Base-by-base conservation (phyloP, 2,888 invertebrate species). In the Macroteleia sp. region DNA sequence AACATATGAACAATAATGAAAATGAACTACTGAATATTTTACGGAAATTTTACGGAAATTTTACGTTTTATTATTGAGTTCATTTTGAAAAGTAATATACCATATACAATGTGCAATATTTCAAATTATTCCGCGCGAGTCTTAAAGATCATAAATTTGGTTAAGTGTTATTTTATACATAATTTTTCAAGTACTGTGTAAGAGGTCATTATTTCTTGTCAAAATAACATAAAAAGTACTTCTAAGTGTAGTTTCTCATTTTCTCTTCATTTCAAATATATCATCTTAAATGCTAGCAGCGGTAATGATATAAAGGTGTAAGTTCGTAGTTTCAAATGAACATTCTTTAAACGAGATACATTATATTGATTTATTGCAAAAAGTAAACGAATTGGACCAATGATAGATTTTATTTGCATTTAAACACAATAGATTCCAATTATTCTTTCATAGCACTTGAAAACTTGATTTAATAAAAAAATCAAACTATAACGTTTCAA, bases 201-300 rank as follows among this genome's bases (percentile, higher is more conserved):
- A 57, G 32, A 57, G 44, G 42, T 57, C 57, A 57, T 57, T 57
- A 57, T 57, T 57, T 44, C 57, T 57, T 57, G 32, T 42, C 57
- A 57, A 44, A 57, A 57, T 19, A 42, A 19, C 8, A 32, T 30
- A 9, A 57, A 44, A 42, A 42, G 56, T 56, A 57, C 19, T 22
- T 19, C n/a, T 20, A 4, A 25, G 44, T 32, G 22, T 22, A 42
- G 59, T 59, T 59, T 59, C 44, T 57, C 56, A 57, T 41, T 57
- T 57, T 41, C 41, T 42, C 12, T 59, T 32, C 44, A 34, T 44
- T 59, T 28, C 44, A 44, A 22, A 59, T 44, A 59, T 59, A 44
- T 44, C 22, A 59, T 44, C 44, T 30, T 44, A 34, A 39, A 22
- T 44, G 59, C 20, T 59, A 44, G 32, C 16, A 32, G 36, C 9